Evolutionary conservation across 92 coral and sea anemone genomes (phyloP).

Genomic region (Heteractis magnifica): DNA sequence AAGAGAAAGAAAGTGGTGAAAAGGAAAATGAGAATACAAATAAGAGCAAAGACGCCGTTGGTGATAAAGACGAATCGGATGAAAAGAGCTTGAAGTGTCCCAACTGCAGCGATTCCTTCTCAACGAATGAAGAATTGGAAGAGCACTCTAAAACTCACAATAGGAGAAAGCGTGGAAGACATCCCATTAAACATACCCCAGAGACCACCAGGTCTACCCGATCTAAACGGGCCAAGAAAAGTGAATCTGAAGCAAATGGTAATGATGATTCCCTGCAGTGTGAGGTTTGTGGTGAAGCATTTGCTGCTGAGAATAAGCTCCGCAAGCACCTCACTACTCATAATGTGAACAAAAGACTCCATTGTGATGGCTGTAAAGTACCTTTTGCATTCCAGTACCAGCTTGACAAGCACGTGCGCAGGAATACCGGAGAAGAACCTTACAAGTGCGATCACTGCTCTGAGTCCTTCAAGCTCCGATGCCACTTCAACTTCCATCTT

Average conservation of each 20-base stretch:
- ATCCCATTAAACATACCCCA: constrained; percentile 6
- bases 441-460: constrained; percentile 43
- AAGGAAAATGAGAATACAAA: background rate
- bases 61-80: background rate
- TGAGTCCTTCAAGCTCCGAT: constrained; percentile 32
- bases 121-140: constrained; percentile 9
- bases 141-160: constrained; percentile 26
- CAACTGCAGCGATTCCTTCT: constrained; percentile 19
- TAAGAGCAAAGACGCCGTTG: background rate
- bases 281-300: constrained; percentile 41
- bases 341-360: constrained; percentile 40
- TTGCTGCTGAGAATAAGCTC: constrained; percentile 29
- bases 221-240: constrained; percentile 10
- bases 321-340: constrained; percentile 41
- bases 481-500: constrained; percentile 46
- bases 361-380: constrained; percentile 48
- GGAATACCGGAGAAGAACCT: constrained; percentile 41
- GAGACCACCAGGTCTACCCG: constrained; percentile 3
- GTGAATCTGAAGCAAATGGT: constrained; percentile 7
- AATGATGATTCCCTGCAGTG: constrained; percentile 19
- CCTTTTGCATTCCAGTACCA: constrained; percentile 50
- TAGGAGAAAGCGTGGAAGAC: constrained; percentile 27
- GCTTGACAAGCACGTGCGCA: constrained; percentile 34
- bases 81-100: constrained; percentile 22
- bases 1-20: background rate